A percentile compares a stretch with the other conserved stretches of the same genome.
Conservation (phyloP, 2,113 vertebrate genomes). For the Oenanthe oenanthe region DNA sequence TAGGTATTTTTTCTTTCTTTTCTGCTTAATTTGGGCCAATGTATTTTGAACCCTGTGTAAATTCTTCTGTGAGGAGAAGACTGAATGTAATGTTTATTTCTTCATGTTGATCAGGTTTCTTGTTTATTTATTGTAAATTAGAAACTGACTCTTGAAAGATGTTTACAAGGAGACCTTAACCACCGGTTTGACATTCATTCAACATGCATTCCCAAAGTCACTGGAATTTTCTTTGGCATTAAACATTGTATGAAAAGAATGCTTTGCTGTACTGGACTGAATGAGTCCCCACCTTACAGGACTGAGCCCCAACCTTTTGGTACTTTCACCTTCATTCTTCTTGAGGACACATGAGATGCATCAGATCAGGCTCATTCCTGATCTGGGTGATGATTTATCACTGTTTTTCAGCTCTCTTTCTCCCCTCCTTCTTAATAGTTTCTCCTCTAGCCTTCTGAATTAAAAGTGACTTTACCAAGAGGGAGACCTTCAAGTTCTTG, state of each 20-base stretch:
- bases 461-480: not conserved
- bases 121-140: slow-evolving; percentile 15
- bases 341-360: not conserved
- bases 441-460: not conserved
- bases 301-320: not conserved
- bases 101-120: not conserved
- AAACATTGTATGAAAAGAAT: not conserved
- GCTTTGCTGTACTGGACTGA: not conserved
- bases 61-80: not conserved
- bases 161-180: slow-evolving; percentile 11
- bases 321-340: not conserved
- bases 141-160: not conserved
- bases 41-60: slow-evolving; percentile 25
- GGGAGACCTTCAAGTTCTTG: not conserved
- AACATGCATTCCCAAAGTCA: not conserved
- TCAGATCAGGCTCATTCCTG: not conserved
- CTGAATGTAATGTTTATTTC: slow-evolving; percentile 4
- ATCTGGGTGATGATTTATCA: not conserved
- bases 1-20: slow-evolving; percentile 64
- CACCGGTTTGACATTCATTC: not conserved
- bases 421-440: not conserved
- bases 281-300: not conserved
- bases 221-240: not conserved
- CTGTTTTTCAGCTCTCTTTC: not conserved
- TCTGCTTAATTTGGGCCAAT: slow-evolving; percentile 58